Percentiles rank a stretch among this genome's conserved stretches.
These are phyloP conservation scores for Meloe dianella DNA, from an alignment of 2,888 invertebrate genomes.

Conservation along the genomic window DNA sequence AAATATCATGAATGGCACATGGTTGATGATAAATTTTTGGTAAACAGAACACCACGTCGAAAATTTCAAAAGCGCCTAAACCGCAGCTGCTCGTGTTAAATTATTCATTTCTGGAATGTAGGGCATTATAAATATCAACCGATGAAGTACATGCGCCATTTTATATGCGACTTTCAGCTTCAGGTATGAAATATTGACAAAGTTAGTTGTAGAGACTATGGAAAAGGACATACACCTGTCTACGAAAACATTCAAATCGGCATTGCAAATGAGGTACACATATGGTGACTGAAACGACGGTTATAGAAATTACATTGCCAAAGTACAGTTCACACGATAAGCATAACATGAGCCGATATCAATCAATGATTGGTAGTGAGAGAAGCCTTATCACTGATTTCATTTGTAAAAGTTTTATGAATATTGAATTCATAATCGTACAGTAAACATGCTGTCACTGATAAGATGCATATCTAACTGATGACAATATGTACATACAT, in stretches of 20 bases:
- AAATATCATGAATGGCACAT: not conserved
- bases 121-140: constrained; percentile 31
- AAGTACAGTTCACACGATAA: not conserved
- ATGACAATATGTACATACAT: constrained; percentile 16
- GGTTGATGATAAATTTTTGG: not conserved
- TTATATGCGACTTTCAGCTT: constrained; percentile 24
- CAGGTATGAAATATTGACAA: constrained; percentile 37
- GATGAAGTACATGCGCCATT: constrained; percentile 30
- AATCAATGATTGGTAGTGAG: not conserved
- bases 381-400: constrained; percentile 25
- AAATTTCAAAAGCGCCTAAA: constrained; percentile 23
- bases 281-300: not conserved
- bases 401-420: constrained; percentile 40
- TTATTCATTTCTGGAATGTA: constrained; percentile 35
- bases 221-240: constrained; percentile 10
- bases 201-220: constrained; percentile 21
- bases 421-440: constrained; percentile 39
- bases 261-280: not conserved
- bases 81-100: constrained; percentile 33
- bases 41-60: constrained; percentile 12
- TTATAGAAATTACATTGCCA: not conserved
- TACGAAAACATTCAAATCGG: not conserved
- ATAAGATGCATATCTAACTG: constrained; percentile 9
- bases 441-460: constrained; percentile 18
- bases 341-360: not conserved